These are phyloP conservation scores for Heteromormyrus szaboi DNA, from an alignment of 2,797 vertebrate genomes.

Conservation along the genomic window DNA sequence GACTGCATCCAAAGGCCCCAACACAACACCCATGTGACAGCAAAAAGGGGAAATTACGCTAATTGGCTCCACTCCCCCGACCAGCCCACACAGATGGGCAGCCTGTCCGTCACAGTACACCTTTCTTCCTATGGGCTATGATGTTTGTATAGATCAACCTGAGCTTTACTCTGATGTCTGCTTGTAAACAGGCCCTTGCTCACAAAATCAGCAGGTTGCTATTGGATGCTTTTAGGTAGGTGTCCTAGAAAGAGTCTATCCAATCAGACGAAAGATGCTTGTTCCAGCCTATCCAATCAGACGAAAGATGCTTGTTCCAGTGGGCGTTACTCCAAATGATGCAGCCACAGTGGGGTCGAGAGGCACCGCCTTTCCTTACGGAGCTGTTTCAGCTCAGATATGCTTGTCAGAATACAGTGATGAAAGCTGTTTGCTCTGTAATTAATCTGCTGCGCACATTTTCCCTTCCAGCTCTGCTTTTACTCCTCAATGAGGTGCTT, in stretches of 20 bases:
- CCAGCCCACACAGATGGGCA: background rate
- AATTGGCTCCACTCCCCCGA: background rate
- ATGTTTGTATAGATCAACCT: background rate
- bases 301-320: background rate
- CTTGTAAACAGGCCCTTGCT: background rate
- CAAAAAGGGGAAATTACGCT: background rate
- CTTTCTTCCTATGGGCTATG: background rate
- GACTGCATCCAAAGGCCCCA: background rate
- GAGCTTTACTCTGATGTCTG: background rate
- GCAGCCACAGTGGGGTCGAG: background rate
- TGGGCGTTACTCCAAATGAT: background rate
- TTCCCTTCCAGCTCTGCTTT: background rate
- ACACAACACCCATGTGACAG: background rate
- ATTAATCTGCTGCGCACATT: background rate
- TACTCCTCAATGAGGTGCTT: background rate
- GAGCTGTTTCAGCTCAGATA: background rate
- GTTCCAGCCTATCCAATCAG: background rate
- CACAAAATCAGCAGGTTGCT: background rate
- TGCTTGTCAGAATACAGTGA: background rate
- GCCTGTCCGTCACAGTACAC: background rate
- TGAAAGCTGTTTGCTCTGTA: slow-evolving; percentile 7
- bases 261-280: background rate
- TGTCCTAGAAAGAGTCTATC: background rate
- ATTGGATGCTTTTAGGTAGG: background rate
- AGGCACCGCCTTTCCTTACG: background rate